phyloP scores from a whole-genome alignment of 2,888 invertebrate species.

The Eremobia ochroleuca region DNA sequence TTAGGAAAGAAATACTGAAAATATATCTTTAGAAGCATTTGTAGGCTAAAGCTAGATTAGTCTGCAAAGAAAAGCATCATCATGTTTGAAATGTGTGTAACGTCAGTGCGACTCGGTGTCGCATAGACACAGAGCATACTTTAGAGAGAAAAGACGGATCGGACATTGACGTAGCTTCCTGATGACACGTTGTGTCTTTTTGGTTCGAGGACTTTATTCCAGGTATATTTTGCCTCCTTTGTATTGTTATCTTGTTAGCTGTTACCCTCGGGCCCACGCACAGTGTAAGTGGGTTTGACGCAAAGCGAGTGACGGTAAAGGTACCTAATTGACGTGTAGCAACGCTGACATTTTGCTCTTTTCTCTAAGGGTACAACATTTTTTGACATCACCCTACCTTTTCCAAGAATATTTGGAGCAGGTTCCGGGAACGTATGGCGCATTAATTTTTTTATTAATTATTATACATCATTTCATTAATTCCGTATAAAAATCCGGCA shows the following conservation, averaged over 20 bases:
- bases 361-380: background rate
- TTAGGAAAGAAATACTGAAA: background rate
- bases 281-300: slow-evolving; percentile 15
- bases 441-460: too few species aligned
- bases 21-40: background rate
- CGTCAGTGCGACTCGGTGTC: background rate
- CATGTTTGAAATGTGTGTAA: background rate
- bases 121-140: background rate
- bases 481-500: background rate
- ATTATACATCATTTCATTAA: background rate
- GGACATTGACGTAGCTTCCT: slow-evolving; percentile 5
- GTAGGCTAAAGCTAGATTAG: background rate
- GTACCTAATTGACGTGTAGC: slow-evolving; percentile 30
- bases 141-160: slow-evolving; percentile 7
- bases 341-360: slow-evolving; percentile 33
- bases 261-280: background rate
- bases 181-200: slow-evolving; percentile 2
- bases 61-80: background rate
- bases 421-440: background rate
- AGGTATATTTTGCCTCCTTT: slow-evolving; percentile 17
- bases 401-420: background rate
- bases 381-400: slow-evolving; percentile 1
- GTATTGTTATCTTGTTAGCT: slow-evolving; percentile 26
- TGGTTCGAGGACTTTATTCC: background rate
- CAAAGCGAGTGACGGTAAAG: slow-evolving; percentile 17